These are phyloP conservation scores for Rhinopomastus cyanomelas DNA, from an alignment of 2,113 vertebrate genomes.

Conservation along the genomic window DNA sequence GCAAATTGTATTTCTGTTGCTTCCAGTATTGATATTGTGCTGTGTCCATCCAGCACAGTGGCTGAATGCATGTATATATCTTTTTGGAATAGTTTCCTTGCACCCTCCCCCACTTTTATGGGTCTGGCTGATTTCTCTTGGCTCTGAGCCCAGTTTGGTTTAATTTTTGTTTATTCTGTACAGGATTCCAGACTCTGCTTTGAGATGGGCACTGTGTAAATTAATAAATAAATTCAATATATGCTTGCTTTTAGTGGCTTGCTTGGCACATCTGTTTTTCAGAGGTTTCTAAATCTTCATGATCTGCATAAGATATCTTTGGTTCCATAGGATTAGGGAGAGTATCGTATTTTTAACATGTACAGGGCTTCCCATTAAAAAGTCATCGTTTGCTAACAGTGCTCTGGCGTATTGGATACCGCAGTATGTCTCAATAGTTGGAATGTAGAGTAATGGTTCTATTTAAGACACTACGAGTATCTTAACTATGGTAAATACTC, in stretches of 20 bases:
- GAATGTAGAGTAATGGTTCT: constrained; percentile 12
- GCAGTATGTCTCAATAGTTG: background rate
- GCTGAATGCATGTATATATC: background rate
- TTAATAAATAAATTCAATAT: constrained; percentile 54
- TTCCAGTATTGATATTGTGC: background rate
- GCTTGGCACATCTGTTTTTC: constrained; percentile 30
- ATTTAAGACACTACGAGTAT: background rate
- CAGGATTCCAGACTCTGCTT: constrained; percentile 7
- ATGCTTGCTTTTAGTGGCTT: constrained; percentile 21
- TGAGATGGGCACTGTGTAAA: constrained; percentile 49
- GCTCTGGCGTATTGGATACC: background rate
- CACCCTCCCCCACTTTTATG: background rate
- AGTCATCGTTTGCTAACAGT: background rate
- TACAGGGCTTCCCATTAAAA: constrained; percentile 25
- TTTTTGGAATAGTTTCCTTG: constrained; percentile 24
- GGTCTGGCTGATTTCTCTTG: background rate
- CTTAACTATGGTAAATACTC: background rate
- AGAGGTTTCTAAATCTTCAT: constrained; percentile 46
- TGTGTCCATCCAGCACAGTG: background rate
- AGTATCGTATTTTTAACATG: constrained; percentile 42
- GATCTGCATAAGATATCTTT: constrained; percentile 4
- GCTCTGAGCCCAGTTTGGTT: constrained; percentile 39
- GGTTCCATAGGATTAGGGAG: constrained; percentile 22
- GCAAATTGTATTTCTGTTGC: background rate
- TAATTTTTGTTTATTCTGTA: constrained; percentile 60